Evolutionary conservation across 2,888 invertebrate genomes (phyloP).

Genomic region (Catocala fraxini): DNA sequence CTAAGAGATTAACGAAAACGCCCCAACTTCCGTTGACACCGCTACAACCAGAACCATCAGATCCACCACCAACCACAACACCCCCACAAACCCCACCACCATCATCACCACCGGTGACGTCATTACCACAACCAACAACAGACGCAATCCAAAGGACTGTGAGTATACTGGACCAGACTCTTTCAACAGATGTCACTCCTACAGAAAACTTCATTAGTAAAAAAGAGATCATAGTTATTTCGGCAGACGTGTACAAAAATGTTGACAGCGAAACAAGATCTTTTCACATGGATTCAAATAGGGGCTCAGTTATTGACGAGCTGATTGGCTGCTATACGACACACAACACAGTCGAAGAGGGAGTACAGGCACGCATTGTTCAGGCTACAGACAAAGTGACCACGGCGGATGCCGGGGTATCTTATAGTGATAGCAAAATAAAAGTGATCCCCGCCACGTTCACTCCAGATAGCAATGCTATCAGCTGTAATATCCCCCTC

Average conservation of each 20-base stretch:
- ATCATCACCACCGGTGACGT: slow-evolving; percentile 6
- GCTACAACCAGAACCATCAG: background rate
- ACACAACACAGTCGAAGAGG: slow-evolving; percentile 9
- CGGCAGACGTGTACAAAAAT: slow-evolving; percentile 37
- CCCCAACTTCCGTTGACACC: too few relatives aligned
- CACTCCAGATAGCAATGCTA: slow-evolving; percentile 12
- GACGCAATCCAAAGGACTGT: background rate
- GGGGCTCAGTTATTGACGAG: slow-evolving; percentile 6
- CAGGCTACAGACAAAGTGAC: slow-evolving; percentile 7
- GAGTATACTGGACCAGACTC: slow-evolving; percentile 15
- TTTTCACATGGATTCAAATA: slow-evolving; percentile 20
- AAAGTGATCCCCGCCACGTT: slow-evolving; percentile 11
- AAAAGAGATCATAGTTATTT: slow-evolving; percentile 37
- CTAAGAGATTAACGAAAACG: background rate
- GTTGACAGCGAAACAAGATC: slow-evolving; percentile 42
- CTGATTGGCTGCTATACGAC: slow-evolving; percentile 3
- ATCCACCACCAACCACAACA: background rate
- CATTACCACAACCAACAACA: background rate
- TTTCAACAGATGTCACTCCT: slow-evolving; percentile 17
- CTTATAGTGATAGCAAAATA: slow-evolving; percentile 11
- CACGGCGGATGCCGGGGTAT: background rate
- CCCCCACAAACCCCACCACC: background rate
- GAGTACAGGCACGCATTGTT: slow-evolving; percentile 25
- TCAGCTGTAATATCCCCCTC: slow-evolving; percentile 12
- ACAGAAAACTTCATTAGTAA: slow-evolving; percentile 35